Evolutionary conservation across 2,888 invertebrate genomes (phyloP).

Genomic region (Tridacna gigas): DNA sequence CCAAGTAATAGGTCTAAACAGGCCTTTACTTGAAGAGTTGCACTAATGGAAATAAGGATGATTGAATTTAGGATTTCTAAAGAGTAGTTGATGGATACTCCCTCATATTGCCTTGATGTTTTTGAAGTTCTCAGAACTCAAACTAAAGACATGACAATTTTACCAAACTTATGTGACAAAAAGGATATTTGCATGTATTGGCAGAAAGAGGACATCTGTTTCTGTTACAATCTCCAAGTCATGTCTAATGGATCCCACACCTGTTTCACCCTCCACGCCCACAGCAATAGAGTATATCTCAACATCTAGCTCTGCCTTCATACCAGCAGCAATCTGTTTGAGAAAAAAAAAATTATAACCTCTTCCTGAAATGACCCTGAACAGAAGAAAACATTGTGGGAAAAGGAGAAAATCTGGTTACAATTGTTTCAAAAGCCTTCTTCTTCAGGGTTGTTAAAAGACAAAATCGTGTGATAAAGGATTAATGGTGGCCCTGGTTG

Average conservation of each 20-base stretch:
- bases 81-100: no score
- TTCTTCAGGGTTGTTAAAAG: no score
- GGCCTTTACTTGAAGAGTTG: no score
- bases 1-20: no score
- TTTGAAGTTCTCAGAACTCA: background rate
- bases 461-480: no score
- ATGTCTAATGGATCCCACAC: slow-evolving; percentile 80
- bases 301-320: slow-evolving; percentile 81
- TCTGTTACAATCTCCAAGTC: slow-evolving; percentile 84
- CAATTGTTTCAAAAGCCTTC: no score
- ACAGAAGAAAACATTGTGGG: background rate
- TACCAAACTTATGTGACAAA: background rate
- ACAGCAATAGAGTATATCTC: slow-evolving; percentile 84
- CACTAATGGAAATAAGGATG: no score
- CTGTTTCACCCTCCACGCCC: slow-evolving; percentile 80
- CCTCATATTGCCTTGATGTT: no score
- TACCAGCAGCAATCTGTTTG: slow-evolving; percentile 84
- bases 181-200: slow-evolving; percentile 84
- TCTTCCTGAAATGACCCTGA: no score
- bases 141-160: no score
- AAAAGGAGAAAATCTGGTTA: background rate
- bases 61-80: no score
- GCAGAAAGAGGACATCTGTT: slow-evolving; percentile 82
- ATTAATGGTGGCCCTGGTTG: no score
- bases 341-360: background rate